A percentile compares a stretch with the other conserved stretches of the same genome.
phyloP scores from a whole-genome alignment of 2,113 vertebrate genomes.

The Callorhinus ursinus region DNA sequence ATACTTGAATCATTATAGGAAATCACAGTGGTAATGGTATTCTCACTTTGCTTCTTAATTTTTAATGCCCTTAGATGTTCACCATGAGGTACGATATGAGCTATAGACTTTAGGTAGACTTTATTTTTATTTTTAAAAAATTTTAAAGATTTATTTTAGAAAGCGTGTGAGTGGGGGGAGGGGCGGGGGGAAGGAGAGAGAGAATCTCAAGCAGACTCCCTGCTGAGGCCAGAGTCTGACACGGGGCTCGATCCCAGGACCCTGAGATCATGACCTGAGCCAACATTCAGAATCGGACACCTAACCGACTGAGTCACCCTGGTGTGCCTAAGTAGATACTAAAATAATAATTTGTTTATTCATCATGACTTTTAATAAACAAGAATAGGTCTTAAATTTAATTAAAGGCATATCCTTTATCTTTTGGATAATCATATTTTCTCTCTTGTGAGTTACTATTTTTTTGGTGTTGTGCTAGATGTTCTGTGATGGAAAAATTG shows the following conservation, averaged over 20 bases:
- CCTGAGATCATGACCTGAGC: neutral
- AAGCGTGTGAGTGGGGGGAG: neutral
- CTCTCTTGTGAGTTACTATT: slow-evolving; percentile 6
- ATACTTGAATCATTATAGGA: neutral
- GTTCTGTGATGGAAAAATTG: neutral
- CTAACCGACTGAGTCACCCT: neutral
- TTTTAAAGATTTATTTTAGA: too few species aligned
- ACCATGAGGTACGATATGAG: neutral
- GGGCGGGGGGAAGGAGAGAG: neutral
- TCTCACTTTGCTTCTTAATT: neutral
- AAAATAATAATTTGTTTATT: neutral
- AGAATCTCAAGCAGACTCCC: neutral
- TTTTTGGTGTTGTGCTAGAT: neutral
- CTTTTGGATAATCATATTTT: neutral
- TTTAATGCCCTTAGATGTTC: neutral
- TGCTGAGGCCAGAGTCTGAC: neutral
- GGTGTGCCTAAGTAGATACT: neutral
- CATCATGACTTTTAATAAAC: neutral
- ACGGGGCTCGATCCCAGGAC: neutral
- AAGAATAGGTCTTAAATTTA: neutral
- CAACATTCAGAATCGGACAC: neutral
- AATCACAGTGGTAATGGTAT: neutral
- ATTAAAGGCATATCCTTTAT: neutral
- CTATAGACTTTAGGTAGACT: neutral
- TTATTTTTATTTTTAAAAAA: neutral